Evolutionary conservation across 2,797 vertebrate genomes (phyloP).

Genomic region (Amniataba percoides): DNA sequence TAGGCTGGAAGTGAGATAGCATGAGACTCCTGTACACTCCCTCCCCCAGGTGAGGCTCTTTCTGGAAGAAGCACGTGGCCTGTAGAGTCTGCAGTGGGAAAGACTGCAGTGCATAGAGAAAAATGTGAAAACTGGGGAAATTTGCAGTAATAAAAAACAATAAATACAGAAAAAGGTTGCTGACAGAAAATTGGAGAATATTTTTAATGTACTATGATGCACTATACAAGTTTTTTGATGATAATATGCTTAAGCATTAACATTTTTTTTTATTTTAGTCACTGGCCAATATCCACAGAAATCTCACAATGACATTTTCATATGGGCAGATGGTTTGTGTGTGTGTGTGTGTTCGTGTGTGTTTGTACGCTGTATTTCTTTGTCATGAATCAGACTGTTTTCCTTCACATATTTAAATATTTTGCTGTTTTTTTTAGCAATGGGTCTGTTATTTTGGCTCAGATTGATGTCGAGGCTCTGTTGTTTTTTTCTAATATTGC

Average conservation of each 20-base stretch:
- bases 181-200: background rate
- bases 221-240: background rate
- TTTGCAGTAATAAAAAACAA: too few species aligned
- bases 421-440: conserved; percentile 21
- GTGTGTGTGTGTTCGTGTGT: background rate
- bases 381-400: conserved; percentile 18
- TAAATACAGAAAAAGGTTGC: too few species aligned
- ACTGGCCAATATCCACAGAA: background rate
- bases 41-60: conserved; percentile 1
- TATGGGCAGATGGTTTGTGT: conserved; percentile 12
- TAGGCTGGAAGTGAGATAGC: background rate
- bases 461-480: background rate
- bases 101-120: too few species aligned
- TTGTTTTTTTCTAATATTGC: conserved; percentile 21
- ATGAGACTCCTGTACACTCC: background rate
- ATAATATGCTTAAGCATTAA: background rate
- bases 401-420: conserved; percentile 41
- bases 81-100: background rate
- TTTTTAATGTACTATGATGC: background rate
- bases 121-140: background rate
- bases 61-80: background rate
- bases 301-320: background rate
- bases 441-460: conserved; percentile 39
- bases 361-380: background rate
- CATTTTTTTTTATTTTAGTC: background rate